Evolutionary conservation across 2,113 vertebrate species (phyloP).

Genomic region (Struthio camelus): DNA sequence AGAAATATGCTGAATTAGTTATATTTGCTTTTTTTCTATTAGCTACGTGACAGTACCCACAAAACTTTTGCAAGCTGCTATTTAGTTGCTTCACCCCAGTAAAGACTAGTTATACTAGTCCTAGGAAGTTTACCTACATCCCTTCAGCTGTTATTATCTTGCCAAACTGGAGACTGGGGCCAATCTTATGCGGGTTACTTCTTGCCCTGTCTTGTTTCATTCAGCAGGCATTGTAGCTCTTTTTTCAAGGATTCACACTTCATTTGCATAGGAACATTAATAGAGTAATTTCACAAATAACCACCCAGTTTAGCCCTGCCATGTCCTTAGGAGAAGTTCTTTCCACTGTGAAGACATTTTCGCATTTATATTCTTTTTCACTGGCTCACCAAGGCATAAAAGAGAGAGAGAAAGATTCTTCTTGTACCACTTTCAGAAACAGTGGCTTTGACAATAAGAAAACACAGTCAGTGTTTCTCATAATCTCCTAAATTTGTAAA

Average conservation of each 20-base stretch:
- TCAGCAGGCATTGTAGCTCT: not conserved
- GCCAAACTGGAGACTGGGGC: not conserved
- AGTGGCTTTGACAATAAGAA: not conserved
- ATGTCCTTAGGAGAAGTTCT: not conserved
- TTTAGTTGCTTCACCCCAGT: not conserved
- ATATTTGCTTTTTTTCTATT: not conserved
- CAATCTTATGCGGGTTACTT: not conserved
- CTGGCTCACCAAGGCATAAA: not conserved
- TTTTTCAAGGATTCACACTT: conserved; percentile 31
- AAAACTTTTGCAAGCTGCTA: conserved; percentile 16
- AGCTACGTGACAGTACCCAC: not conserved
- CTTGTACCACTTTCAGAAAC: not conserved
- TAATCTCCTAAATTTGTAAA: not conserved
- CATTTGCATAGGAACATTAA: not conserved
- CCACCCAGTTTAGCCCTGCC: not conserved
- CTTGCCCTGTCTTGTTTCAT: conserved; percentile 28
- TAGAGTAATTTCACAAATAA: conserved; percentile 25
- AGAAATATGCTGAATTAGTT: not conserved
- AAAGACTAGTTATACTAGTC: not conserved
- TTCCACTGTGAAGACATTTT: not conserved
- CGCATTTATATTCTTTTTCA: not conserved
- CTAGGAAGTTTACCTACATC: not conserved
- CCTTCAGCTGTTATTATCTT: not conserved
- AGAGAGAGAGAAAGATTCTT: not conserved
- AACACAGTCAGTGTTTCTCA: not conserved